phyloP scores from a whole-genome alignment of 2,888 invertebrate genomes.

The Hydrotaea diabolus region DNA sequence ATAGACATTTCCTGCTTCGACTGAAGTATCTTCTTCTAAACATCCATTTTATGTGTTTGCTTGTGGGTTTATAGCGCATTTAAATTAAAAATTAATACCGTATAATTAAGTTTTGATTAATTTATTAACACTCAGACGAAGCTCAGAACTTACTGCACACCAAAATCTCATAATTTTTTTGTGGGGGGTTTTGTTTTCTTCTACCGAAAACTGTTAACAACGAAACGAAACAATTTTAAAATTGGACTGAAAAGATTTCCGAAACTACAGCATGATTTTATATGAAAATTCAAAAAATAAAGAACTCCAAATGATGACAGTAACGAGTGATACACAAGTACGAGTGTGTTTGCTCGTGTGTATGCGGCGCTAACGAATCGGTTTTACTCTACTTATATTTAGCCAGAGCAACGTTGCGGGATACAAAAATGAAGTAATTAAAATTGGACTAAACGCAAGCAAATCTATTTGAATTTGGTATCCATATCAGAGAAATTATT shows the following conservation, averaged over 20 bases:
- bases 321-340: slow-evolving; percentile 34
- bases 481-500: too few species aligned
- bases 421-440: too few species aligned
- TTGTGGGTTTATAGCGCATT: slow-evolving; percentile 8
- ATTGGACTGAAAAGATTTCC: slow-evolving; percentile 61
- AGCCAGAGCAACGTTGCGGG: too few species aligned
- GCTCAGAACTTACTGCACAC: slow-evolving; percentile 50
- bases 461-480: too few species aligned
- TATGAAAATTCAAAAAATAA: slow-evolving; percentile 50
- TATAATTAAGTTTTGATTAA: slow-evolving; percentile 22
- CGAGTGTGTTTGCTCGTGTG: background rate
- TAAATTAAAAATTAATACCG: slow-evolving; percentile 29
- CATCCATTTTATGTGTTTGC: background rate
- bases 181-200: background rate
- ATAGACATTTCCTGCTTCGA: slow-evolving; percentile 10
- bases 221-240: slow-evolving; percentile 33
- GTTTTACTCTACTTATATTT: background rate
- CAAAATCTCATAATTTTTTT: slow-evolving; percentile 36
- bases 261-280: slow-evolving; percentile 56
- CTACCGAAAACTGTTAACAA: background rate
- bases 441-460: too few species aligned
- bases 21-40: background rate
- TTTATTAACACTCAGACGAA: background rate
- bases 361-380: background rate
- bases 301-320: slow-evolving; percentile 40